phyloP scores from a whole-genome alignment of 2,113 vertebrate genomes.

The Henicopernis longicauda region DNA sequence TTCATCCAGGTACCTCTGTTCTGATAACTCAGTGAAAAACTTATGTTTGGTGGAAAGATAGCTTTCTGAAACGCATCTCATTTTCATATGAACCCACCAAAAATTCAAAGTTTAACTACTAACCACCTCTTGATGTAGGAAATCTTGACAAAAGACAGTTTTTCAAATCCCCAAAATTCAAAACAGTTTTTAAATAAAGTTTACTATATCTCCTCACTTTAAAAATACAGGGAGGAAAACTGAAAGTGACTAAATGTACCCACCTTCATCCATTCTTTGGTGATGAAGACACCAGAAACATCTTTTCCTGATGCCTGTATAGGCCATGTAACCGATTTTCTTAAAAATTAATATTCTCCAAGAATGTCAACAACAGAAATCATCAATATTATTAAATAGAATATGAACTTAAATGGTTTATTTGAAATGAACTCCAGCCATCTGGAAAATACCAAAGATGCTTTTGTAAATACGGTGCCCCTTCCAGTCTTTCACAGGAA shows the following conservation, averaged over 20 bases:
- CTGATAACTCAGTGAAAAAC: background rate
- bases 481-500: conserved; percentile 45
- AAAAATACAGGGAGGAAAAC: background rate
- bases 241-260: background rate
- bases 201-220: background rate
- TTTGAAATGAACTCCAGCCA: conserved; percentile 25
- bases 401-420: conserved; percentile 35
- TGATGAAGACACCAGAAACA: background rate
- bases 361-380: conserved; percentile 54
- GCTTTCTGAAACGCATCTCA: background rate
- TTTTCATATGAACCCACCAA: background rate
- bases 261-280: background rate
- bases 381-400: conserved; percentile 1
- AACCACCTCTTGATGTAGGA: background rate
- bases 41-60: background rate
- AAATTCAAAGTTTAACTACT: background rate
- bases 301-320: background rate
- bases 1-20: background rate
- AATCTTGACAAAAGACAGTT: background rate
- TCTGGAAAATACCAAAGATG: conserved; percentile 48
- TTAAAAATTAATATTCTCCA: conserved; percentile 44
- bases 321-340: background rate
- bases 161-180: background rate
- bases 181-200: background rate
- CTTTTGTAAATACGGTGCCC: conserved; percentile 22